Percentiles rank a stretch among this genome's conserved stretches.
Conservation (phyloP, 2,797 vertebrate genomes). For the Petrocephalus sullivani region DNA sequence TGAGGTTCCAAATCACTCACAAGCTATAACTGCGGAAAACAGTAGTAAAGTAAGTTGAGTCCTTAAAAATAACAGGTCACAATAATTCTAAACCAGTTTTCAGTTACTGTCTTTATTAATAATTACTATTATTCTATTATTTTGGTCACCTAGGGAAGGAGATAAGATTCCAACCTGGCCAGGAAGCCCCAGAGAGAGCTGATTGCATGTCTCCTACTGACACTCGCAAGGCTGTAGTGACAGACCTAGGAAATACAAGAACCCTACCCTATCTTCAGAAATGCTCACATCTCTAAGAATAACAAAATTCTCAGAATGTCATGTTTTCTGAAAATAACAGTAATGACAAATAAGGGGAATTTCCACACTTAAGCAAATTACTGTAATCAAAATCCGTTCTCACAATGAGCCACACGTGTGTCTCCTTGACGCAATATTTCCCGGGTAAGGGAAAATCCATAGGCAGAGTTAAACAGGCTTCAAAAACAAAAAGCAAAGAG, state of each 20-base stretch:
- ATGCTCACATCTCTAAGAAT: not conserved
- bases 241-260: not conserved
- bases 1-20: not conserved
- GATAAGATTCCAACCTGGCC: not conserved
- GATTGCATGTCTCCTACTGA: not conserved
- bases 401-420: not conserved
- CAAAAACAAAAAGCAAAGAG: constrained; percentile 4
- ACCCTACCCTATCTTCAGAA: not conserved
- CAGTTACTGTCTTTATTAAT: not conserved
- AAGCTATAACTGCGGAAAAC: not conserved
- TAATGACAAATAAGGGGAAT: not conserved
- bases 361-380: not conserved
- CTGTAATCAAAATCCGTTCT: not conserved
- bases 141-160: not conserved
- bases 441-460: not conserved
- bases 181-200: constrained; percentile 5
- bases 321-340: not conserved
- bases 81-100: not conserved
- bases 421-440: not conserved
- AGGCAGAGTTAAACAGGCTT: not conserved
- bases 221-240: not conserved
- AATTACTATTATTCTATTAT: not conserved
- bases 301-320: not conserved
- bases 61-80: not conserved
- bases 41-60: not conserved